Conservation (phyloP, 2,888 invertebrate genomes). For the Criorhina ranunculi region DNA sequence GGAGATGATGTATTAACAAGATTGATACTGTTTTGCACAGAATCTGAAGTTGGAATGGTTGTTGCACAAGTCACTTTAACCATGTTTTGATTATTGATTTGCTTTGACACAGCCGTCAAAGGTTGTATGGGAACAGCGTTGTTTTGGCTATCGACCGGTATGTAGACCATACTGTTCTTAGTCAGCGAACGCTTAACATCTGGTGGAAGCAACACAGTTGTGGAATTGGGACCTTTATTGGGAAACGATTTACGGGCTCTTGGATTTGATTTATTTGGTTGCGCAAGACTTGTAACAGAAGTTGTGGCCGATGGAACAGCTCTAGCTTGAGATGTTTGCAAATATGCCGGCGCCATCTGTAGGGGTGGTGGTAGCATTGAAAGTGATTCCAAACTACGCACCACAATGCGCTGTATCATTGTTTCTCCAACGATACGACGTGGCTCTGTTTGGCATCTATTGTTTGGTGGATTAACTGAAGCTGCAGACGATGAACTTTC, state of each 20-base stretch:
- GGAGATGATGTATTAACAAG: background rate
- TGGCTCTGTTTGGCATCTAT: slow-evolving; percentile 67
- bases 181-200: slow-evolving; percentile 77
- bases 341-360: slow-evolving; percentile 52
- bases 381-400: slow-evolving; percentile 60
- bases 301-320: slow-evolving; percentile 5
- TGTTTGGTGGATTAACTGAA: background rate
- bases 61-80: slow-evolving; percentile 37
- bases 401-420: slow-evolving; percentile 81
- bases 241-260: slow-evolving; percentile 67
- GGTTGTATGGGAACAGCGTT: slow-evolving; percentile 81
- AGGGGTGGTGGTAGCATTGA: slow-evolving; percentile 49
- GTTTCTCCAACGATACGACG: slow-evolving; percentile 82
- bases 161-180: slow-evolving; percentile 83
- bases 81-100: slow-evolving; percentile 7
- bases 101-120: slow-evolving; percentile 81
- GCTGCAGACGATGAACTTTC: slow-evolving; percentile 14
- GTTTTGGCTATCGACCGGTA: slow-evolving; percentile 80
- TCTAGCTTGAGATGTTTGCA: background rate
- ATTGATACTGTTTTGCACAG: slow-evolving; percentile 2
- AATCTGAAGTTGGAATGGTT: slow-evolving; percentile 14
- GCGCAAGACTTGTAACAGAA: slow-evolving; percentile 4
- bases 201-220: slow-evolving; percentile 50
- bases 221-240: slow-evolving; percentile 58
- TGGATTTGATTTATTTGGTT: slow-evolving; percentile 51